These are phyloP conservation scores for Rosalia funebris DNA, from an alignment of 2,888 invertebrate species.

Conservation along the genomic window DNA sequence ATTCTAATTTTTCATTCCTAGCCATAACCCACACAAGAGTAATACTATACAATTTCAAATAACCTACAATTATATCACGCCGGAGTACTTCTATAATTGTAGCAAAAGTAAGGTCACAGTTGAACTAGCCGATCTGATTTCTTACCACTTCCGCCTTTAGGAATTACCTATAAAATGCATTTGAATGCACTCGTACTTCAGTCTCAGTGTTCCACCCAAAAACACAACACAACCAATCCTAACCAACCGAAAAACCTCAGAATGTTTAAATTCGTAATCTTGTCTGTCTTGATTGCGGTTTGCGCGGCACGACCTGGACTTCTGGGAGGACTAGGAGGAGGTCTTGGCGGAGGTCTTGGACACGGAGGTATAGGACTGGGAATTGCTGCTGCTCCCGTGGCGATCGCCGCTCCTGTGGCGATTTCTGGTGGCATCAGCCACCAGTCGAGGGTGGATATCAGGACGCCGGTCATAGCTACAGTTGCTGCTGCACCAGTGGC, in stretches of 20 bases:
- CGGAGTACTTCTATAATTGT: background rate
- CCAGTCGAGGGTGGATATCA: slow-evolving; percentile 25
- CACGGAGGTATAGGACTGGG: slow-evolving; percentile 8
- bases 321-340: slow-evolving; percentile 6
- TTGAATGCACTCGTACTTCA: slow-evolving; percentile 13
- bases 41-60: background rate
- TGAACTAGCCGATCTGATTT: slow-evolving; percentile 14
- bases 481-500: slow-evolving; percentile 9
- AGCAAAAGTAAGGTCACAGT: slow-evolving; percentile 16
- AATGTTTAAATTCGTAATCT: slow-evolving; percentile 26
- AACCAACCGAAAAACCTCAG: slow-evolving; percentile 11
- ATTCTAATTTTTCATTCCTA: background rate
- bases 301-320: slow-evolving; percentile 9
- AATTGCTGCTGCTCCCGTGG: slow-evolving; percentile 8
- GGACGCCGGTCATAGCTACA: slow-evolving; percentile 19
- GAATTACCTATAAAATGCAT: background rate
- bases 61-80: slow-evolving; percentile 1
- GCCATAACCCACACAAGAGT: background rate
- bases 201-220: slow-evolving; percentile 13
- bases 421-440: slow-evolving; percentile 22
- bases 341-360: slow-evolving; percentile 1
- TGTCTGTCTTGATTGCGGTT: slow-evolving; percentile 12
- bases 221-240: background rate
- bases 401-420: slow-evolving; percentile 20
- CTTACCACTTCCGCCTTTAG: slow-evolving; percentile 17